Evolutionary conservation across 2,888 invertebrate genomes (phyloP).

Genomic region (Exocentrus adspersus): DNA sequence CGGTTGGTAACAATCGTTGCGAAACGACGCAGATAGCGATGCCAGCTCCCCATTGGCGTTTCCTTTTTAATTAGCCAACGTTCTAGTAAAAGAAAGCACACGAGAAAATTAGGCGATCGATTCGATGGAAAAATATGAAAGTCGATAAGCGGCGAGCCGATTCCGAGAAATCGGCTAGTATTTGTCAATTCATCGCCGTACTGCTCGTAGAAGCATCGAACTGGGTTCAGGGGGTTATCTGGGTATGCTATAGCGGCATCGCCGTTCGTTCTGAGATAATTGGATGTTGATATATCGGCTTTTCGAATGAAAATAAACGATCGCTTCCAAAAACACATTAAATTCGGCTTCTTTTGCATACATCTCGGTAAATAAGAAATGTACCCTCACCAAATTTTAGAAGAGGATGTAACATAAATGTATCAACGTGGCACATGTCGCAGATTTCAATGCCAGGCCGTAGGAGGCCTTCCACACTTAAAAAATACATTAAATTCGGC

Average conservation of each 20-base stretch:
- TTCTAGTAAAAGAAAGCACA: neutral
- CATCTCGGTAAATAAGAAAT: no score
- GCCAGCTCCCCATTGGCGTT: neutral
- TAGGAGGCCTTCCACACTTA: no score
- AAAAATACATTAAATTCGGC: no score
- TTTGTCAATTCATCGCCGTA: conserved; percentile 22
- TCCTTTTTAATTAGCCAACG: conserved; percentile 11
- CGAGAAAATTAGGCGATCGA: conserved; percentile 20
- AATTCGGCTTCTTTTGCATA: no score
- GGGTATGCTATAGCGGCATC: conserved; percentile 18
- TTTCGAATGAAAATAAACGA: conserved; percentile 30
- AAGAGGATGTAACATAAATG: no score
- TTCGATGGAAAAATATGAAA: conserved; percentile 20
- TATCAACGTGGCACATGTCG: no score
- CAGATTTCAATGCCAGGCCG: no score
- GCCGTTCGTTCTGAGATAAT: conserved; percentile 27
- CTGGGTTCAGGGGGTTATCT: conserved; percentile 23
- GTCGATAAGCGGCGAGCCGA: conserved; percentile 17
- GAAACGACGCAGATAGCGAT: neutral
- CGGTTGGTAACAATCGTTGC: neutral
- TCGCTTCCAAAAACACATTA: conserved; percentile 22
- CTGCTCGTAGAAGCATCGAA: conserved; percentile 14
- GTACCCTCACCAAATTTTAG: no score
- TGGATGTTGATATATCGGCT: conserved; percentile 26
- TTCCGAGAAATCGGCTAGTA: conserved; percentile 17